A percentile compares a stretch with the other conserved stretches of the same genome.
Conservation (phyloP, 2,797 vertebrate species). For the Pangasius sanitwongsei region DNA sequence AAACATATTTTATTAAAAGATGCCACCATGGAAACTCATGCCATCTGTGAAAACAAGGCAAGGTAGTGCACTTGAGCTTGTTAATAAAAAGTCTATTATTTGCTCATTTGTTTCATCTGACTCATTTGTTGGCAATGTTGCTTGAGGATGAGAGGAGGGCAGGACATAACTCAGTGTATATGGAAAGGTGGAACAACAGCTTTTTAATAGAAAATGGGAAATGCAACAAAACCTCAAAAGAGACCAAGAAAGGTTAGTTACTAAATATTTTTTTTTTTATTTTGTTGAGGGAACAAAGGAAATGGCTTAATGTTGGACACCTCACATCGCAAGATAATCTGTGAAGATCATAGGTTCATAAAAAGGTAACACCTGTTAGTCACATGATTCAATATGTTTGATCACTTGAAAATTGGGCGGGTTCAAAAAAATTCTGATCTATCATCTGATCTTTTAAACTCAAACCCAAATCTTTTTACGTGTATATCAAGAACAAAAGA, state of each 20-base stretch:
- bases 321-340: not conserved
- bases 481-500: not conserved
- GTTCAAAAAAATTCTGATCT: not conserved
- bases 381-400: not conserved
- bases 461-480: not conserved
- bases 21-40: constrained; percentile 18
- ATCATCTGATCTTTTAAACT: not conserved
- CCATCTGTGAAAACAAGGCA: not conserved
- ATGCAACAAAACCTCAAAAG: not conserved
- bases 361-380: not conserved
- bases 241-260: not conserved
- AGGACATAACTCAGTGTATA: not conserved
- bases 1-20: constrained; percentile 12
- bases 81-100: constrained; percentile 23
- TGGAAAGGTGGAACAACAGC: not conserved
- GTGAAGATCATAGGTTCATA: not conserved
- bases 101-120: not conserved
- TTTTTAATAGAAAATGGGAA: not conserved
- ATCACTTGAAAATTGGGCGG: not conserved
- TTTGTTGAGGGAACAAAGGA: not conserved
- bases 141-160: not conserved
- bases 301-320: not conserved
- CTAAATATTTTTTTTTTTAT: not conserved
- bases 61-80: constrained; percentile 8
- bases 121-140: not conserved